A percentile compares a stretch with the other conserved stretches of the same genome.
These are phyloP conservation scores for Keiferia lycopersicella DNA, from an alignment of 2,888 invertebrate species.

Conservation along the genomic window DNA sequence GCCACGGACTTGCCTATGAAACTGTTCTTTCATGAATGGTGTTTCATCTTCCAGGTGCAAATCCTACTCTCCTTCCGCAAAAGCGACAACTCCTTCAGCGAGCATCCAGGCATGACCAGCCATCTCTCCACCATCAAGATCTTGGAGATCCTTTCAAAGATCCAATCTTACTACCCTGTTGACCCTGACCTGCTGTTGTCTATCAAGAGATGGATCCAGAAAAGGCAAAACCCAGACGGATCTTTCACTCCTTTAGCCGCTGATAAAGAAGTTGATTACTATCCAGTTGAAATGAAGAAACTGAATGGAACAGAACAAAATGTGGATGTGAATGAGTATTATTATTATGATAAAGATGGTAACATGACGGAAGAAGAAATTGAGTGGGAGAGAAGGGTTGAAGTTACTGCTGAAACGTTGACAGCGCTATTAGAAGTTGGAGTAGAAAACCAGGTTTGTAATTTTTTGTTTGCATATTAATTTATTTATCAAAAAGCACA, in stretches of 20 bases:
- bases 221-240: conserved; percentile 81
- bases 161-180: conserved; percentile 82
- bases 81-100: conserved; percentile 85
- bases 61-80: conserved; percentile 83
- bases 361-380: conserved; percentile 75
- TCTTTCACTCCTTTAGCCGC: conserved; percentile 82
- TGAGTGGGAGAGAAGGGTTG: conserved; percentile 79
- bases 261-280: conserved; percentile 80
- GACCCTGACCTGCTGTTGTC: conserved; percentile 82
- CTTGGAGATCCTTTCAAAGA: conserved; percentile 81
- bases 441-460: conserved; percentile 72
- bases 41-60: conserved; percentile 75
- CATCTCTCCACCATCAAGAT: conserved; percentile 82
- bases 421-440: conserved; percentile 83
- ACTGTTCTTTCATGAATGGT: neutral
- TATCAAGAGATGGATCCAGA: conserved; percentile 83
- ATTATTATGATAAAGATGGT: conserved; percentile 75
- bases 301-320: conserved; percentile 60
- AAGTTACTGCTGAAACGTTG: conserved; percentile 84
- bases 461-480: too few relatives aligned
- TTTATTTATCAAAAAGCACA: too few relatives aligned
- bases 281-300: conserved; percentile 66
- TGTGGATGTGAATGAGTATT: conserved; percentile 71
- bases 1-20: too few relatives aligned
- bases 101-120: conserved; percentile 83